Evolutionary conservation across 2,797 vertebrate species (phyloP).

Genomic region (Allobates femoralis): DNA sequence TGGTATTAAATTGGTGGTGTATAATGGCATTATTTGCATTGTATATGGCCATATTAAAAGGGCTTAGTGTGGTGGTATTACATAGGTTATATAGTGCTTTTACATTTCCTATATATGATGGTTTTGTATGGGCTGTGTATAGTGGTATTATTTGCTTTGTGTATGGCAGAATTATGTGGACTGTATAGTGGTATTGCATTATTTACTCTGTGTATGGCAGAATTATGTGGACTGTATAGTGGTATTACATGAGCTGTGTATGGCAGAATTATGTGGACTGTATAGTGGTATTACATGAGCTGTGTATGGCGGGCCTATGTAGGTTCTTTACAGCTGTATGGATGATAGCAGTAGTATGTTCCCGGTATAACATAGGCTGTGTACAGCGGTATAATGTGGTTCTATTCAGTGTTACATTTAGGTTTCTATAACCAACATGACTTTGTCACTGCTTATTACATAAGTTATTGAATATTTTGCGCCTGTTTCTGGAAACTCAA

Average conservation of each 20-base stretch:
- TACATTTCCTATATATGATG: not conserved
- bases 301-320: not conserved
- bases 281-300: not conserved
- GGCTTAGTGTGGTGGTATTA: not conserved
- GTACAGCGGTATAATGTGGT: not conserved
- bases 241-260: not conserved
- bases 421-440: not conserved
- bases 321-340: not conserved
- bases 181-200: not conserved
- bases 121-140: not conserved
- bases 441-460: not conserved
- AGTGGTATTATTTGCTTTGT: not conserved
- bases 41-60: not conserved
- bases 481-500: not conserved
- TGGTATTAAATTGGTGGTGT: not conserved
- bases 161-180: not conserved
- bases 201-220: not conserved
- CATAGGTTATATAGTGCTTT: not conserved
- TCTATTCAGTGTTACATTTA: not conserved
- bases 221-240: not conserved
- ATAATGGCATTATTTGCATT: not conserved
- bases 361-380: not conserved
- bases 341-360: not conserved
- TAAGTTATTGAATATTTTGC: not conserved
- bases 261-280: not conserved